These are phyloP conservation scores for Drosophila funebris DNA, from an alignment of 1,140 invertebrate species.

Conservation along the genomic window DNA sequence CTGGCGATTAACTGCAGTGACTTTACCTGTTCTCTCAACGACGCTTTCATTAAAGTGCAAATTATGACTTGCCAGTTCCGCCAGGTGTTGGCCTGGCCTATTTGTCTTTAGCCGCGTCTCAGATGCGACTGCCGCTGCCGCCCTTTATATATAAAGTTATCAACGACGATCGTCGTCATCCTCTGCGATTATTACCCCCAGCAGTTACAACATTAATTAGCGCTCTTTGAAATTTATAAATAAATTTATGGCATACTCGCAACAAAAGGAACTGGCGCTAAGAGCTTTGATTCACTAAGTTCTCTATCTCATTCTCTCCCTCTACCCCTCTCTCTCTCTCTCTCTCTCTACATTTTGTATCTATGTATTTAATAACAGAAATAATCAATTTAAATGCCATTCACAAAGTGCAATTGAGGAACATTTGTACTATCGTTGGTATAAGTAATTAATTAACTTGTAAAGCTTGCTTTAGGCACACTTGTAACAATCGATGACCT, in stretches of 20 bases:
- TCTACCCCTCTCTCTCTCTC: too few species aligned
- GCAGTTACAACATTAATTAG: constrained; percentile 67
- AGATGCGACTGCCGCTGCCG: constrained; percentile 26
- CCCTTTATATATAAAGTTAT: constrained; percentile 77
- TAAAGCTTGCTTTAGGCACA: constrained; percentile 13
- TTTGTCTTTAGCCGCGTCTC: constrained; percentile 64
- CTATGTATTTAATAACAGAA: not conserved
- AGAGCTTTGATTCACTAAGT: not conserved
- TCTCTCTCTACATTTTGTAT: not conserved
- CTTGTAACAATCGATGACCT: constrained; percentile 45
- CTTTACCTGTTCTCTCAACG: constrained; percentile 68
- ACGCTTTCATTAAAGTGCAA: constrained; percentile 82
- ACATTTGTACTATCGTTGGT: constrained; percentile 25
- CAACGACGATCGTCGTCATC: constrained; percentile 53
- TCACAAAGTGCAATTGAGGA: not conserved
- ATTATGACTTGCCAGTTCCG: constrained; percentile 81
- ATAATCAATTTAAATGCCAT: not conserved
- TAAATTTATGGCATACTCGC: constrained; percentile 25
- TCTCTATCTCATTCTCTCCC: too few species aligned
- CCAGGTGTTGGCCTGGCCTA: constrained; percentile 79
- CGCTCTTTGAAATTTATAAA: constrained; percentile 56
- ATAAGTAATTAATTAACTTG: not conserved
- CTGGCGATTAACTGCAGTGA: constrained; percentile 78
- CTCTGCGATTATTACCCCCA: constrained; percentile 22
- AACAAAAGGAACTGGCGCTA: constrained; percentile 9